A percentile compares a stretch with the other conserved stretches of the same genome.
Evolutionary conservation across 2,797 vertebrate genomes (phyloP).

Genomic region (Dallia pectoralis): DNA sequence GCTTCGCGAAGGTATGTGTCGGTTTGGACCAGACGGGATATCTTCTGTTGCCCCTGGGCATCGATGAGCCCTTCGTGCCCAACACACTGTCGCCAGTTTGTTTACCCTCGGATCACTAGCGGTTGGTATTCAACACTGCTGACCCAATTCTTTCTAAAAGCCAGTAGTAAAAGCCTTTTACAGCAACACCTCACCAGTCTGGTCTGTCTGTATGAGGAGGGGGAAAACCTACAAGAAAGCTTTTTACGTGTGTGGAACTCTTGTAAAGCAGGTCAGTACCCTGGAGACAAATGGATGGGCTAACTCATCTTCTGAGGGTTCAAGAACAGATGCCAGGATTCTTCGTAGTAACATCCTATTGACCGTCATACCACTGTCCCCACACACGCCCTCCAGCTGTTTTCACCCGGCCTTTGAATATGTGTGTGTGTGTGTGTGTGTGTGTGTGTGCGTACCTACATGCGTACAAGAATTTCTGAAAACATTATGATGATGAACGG

Average conservation of each 20-base stretch:
- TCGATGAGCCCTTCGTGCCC: no score
- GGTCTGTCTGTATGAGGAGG: slow-evolving; percentile 1
- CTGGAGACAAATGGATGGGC: slow-evolving; percentile 58
- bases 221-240: slow-evolving; percentile 49
- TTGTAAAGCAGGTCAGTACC: slow-evolving; percentile 68
- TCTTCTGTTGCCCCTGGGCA: no score
- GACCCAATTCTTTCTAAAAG: slow-evolving; percentile 22
- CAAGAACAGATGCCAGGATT: slow-evolving; percentile 58
- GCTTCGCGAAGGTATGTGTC: no score
- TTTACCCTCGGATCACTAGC: no score
- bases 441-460: slow-evolving; percentile 9
- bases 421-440: slow-evolving; percentile 9
- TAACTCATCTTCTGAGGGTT: slow-evolving; percentile 48
- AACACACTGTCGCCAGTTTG: no score
- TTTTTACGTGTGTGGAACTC: slow-evolving; percentile 65
- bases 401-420: slow-evolving; percentile 30
- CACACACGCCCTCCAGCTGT: slow-evolving; percentile 55
- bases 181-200: slow-evolving; percentile 1
- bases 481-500: slow-evolving; percentile 1
- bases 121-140: no score
- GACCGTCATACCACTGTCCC: slow-evolving; percentile 54
- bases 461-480: not conserved
- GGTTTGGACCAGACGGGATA: no score
- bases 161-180: slow-evolving; percentile 9
- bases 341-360: slow-evolving; percentile 46